Conservation (phyloP, 2,888 invertebrate species). For the Stegophylla sp. region DNA sequence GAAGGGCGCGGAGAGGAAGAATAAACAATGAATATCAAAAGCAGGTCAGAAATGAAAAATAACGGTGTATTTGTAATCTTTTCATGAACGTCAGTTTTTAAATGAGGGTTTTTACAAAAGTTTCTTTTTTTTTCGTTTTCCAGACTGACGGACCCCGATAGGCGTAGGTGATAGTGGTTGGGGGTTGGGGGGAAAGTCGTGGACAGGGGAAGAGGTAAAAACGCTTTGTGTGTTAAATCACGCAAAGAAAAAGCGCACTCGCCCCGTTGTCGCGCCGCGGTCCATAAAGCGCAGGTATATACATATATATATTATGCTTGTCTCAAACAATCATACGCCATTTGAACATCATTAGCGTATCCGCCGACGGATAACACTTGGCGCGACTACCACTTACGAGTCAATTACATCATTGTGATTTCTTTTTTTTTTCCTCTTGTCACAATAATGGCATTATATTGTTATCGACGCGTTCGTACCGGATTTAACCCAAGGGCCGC, state of each 20-base stretch:
- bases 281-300: constrained; percentile 8
- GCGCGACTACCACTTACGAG: neutral
- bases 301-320: too few species aligned
- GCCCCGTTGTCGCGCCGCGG: constrained; percentile 16
- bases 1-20: neutral
- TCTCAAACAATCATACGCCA: constrained; percentile 40
- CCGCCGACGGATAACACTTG: neutral
- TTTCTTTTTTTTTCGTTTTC: constrained; percentile 5
- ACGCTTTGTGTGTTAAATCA: constrained; percentile 42
- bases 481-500: too few species aligned
- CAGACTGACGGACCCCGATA: neutral
- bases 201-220: neutral
- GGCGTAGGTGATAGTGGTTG: neutral
- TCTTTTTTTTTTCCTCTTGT: neutral
- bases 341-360: constrained; percentile 41
- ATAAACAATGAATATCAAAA: constrained; percentile 41
- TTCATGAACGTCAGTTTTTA: constrained; percentile 41
- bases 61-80: constrained; percentile 33
- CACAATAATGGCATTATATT: neutral
- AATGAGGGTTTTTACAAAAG: constrained; percentile 27
- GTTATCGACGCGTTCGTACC: too few species aligned
- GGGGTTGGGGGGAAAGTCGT: neutral
- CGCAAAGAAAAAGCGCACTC: constrained; percentile 45
- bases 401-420: neutral
- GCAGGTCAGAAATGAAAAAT: constrained; percentile 42